phyloP scores from a whole-genome alignment of 1,140 invertebrate genomes.

The Papilio polytes region DNA sequence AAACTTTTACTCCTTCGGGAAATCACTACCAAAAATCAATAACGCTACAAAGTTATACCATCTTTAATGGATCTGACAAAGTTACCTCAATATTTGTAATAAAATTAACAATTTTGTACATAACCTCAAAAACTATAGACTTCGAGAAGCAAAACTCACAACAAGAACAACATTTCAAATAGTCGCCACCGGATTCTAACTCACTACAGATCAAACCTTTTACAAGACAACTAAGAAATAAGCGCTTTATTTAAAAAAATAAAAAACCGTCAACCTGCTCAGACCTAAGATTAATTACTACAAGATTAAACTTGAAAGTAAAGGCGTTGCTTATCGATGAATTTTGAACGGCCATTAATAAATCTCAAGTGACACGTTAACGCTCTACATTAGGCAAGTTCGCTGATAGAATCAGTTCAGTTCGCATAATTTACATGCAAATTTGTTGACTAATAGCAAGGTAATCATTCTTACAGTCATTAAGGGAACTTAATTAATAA shows the following conservation, averaged over 20 bases:
- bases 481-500: not conserved
- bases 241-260: not conserved
- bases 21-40: constrained; percentile 7
- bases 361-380: constrained; percentile 20
- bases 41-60: not conserved
- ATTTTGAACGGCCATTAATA: constrained; percentile 26
- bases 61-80: not conserved
- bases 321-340: constrained; percentile 9
- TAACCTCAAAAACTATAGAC: not conserved
- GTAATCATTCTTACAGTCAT: not conserved
- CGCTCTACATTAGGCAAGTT: constrained; percentile 11
- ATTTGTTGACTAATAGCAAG: constrained; percentile 15
- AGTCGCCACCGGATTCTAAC: no score
- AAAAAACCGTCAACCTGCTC: constrained; percentile 4
- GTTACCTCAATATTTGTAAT: no score
- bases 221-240: not conserved
- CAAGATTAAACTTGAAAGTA: constrained; percentile 5
- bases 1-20: constrained; percentile 17
- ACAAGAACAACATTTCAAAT: no score
- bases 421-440: constrained; percentile 5
- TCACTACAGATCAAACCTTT: not conserved
- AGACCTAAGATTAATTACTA: constrained; percentile 6
- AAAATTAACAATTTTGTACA: not conserved
- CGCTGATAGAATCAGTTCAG: constrained; percentile 18
- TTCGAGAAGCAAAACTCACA: no score